These are phyloP conservation scores for Daubentonia madagascariensis DNA, from an alignment of 2,113 vertebrate genomes.

Conservation along the genomic window DNA sequence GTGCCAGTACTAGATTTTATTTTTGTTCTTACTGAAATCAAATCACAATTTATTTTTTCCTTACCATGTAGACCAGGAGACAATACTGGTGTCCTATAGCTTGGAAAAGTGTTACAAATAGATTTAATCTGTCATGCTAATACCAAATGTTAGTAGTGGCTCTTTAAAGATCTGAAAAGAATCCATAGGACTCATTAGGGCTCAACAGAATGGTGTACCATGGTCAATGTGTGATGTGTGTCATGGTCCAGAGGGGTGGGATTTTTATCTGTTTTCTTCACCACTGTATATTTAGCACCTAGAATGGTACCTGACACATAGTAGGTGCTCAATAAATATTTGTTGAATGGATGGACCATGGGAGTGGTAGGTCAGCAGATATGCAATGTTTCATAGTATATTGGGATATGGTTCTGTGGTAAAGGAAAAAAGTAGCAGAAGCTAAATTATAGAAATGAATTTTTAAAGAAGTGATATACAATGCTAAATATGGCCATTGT, in stretches of 20 bases:
- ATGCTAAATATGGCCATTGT: background rate
- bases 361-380: background rate
- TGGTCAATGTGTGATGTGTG: background rate
- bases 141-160: background rate
- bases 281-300: background rate
- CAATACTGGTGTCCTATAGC: background rate
- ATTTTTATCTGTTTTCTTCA: background rate
- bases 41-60: background rate
- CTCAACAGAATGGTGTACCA: background rate
- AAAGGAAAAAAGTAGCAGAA: background rate
- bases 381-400: background rate
- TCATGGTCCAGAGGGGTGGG: background rate
- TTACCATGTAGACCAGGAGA: background rate
- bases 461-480: background rate
- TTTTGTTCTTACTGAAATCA: background rate
- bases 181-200: background rate
- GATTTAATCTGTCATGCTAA: background rate
- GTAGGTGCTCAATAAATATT: background rate
- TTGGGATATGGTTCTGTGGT: background rate
- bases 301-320: background rate
- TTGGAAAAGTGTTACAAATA: background rate
- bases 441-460: background rate
- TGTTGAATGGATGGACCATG: background rate
- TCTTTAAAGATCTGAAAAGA: background rate
- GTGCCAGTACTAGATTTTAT: background rate